Evolutionary conservation across 2,113 vertebrate species (phyloP).

Genomic region (Brachionichthys hirsutus): DNA sequence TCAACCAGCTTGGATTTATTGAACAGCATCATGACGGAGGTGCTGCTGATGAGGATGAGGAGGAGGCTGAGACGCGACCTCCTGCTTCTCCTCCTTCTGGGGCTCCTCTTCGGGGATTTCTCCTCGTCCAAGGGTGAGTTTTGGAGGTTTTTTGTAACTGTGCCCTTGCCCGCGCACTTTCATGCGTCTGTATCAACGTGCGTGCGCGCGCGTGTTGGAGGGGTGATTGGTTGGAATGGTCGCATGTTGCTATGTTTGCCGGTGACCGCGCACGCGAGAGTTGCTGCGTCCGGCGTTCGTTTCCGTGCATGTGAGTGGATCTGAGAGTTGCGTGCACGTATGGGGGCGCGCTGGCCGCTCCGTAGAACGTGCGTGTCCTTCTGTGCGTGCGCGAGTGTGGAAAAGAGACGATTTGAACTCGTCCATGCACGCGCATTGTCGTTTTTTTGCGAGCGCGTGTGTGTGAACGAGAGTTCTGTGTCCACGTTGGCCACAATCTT

Average conservation of each 20-base stretch:
- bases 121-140: slow-evolving; percentile 72
- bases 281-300: slow-evolving; percentile 7
- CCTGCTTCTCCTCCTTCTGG: slow-evolving; percentile 67
- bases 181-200: not conserved
- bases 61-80: slow-evolving; percentile 66
- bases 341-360: not conserved
- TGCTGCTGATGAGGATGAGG: slow-evolving; percentile 51
- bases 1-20: slow-evolving; percentile 71
- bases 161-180: not conserved
- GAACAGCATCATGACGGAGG: slow-evolving; percentile 63
- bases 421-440: too few species aligned
- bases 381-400: not conserved
- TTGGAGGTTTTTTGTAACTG: slow-evolving; percentile 14
- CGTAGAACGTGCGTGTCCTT: too few species aligned
- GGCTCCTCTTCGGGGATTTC: slow-evolving; percentile 69
- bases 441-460: too few species aligned
- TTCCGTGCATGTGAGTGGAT: not conserved
- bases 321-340: too few species aligned
- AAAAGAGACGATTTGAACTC: not conserved
- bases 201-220: not conserved
- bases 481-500: slow-evolving; percentile 50
- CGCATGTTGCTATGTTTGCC: not conserved
- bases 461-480: slow-evolving; percentile 22
- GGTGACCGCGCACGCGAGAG: slow-evolving; percentile 5
- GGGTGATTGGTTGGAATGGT: too few species aligned